Evolutionary conservation across 92 coral and sea anemone genomes (phyloP).

Genomic region (Meandrina meandrites): DNA sequence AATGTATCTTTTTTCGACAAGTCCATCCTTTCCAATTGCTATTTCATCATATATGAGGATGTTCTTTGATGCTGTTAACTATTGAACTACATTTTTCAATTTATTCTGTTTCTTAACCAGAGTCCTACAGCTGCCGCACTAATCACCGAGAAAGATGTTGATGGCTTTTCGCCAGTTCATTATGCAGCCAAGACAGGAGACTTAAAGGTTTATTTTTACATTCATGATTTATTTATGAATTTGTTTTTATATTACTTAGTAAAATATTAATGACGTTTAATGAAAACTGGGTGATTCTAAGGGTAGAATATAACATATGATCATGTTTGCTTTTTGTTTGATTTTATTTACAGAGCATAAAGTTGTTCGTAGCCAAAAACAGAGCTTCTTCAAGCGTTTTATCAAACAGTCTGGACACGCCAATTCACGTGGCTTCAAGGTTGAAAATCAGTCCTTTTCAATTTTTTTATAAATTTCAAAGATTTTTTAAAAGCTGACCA

Average conservation of each 20-base stretch:
- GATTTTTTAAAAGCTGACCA: not conserved
- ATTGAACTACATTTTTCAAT: not conserved
- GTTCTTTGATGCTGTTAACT: not conserved
- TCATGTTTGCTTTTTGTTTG: not conserved
- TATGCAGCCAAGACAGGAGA: slow-evolving; percentile 68
- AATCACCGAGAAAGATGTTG: slow-evolving; percentile 57
- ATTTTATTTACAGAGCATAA: slow-evolving; percentile 36
- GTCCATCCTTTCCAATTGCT: no score
- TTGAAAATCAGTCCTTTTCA: not conserved
- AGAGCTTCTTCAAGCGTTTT: slow-evolving; percentile 48
- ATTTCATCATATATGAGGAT: no score
- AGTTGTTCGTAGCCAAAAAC: slow-evolving; percentile 58
- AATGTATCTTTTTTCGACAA: no score
- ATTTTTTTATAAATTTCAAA: not conserved
- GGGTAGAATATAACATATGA: no score
- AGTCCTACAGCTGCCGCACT: slow-evolving; percentile 58
- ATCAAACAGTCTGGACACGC: slow-evolving; percentile 66
- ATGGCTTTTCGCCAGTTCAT: slow-evolving; percentile 62
- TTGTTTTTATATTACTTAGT: not conserved
- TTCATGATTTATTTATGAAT: not conserved
- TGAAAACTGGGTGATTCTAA: no score
- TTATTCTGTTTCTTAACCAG: slow-evolving; percentile 16
- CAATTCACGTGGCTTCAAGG: slow-evolving; percentile 75
- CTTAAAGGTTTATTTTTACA: slow-evolving; percentile 38
- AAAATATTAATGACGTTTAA: not conserved